Evolutionary conservation across 2,888 invertebrate genomes (phyloP).

Genomic region (Tenthredo scrophulariae): DNA sequence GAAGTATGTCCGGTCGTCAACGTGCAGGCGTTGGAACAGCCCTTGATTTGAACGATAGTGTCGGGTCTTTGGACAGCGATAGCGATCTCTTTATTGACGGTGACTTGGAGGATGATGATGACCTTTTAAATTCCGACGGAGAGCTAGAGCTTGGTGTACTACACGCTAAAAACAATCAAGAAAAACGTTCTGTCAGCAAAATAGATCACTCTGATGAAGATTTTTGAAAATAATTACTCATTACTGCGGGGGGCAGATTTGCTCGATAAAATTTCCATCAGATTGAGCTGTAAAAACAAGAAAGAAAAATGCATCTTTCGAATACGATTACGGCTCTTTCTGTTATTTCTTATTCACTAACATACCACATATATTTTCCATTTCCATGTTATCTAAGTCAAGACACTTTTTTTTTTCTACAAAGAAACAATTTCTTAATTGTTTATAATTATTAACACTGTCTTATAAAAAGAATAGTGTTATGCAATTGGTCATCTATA

Average conservation of each 20-base stretch:
- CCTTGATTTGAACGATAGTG: conserved; percentile 73
- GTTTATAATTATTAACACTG: background rate
- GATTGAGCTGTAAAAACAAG: background rate
- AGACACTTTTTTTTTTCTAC: background rate
- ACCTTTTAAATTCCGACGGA: conserved; percentile 74
- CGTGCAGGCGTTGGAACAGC: conserved; percentile 64
- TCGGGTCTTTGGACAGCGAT: conserved; percentile 77
- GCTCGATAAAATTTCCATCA: background rate
- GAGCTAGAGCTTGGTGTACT: conserved; percentile 68
- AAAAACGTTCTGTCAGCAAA: conserved; percentile 73
- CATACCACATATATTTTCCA: background rate
- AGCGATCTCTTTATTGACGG: conserved; percentile 81
- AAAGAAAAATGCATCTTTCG: background rate
- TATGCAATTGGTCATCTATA: conserved; percentile 4
- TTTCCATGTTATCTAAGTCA: background rate
- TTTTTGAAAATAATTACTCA: conserved; percentile 65
- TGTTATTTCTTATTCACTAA: background rate
- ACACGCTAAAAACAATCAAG: conserved; percentile 69
- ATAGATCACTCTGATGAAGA: conserved; percentile 75
- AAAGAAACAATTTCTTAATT: background rate
- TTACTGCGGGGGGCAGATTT: background rate
- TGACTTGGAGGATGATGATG: conserved; percentile 81
- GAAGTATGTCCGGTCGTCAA: conserved; percentile 80
- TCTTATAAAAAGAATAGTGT: background rate
- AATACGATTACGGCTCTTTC: background rate